phyloP scores from a whole-genome alignment of 2,113 vertebrate species.

The Burhinus oedicnemus region DNA sequence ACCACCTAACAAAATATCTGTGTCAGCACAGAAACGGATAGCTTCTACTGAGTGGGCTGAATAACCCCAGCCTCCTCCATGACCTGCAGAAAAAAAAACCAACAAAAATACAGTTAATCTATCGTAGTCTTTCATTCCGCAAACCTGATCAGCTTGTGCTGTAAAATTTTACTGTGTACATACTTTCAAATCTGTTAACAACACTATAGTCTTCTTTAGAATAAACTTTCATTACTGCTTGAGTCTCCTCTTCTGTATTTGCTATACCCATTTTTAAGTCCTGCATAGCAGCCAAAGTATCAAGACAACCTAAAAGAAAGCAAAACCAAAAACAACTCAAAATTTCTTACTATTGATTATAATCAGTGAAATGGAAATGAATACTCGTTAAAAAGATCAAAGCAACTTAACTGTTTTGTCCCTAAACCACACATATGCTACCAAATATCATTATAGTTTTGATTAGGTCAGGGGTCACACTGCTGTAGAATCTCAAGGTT shows the following conservation, averaged over 20 bases:
- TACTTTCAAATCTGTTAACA: slow-evolving; percentile 99
- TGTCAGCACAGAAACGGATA: slow-evolving; percentile 95
- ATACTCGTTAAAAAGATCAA: background rate
- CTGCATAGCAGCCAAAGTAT: slow-evolving; percentile 97
- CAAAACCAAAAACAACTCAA: background rate
- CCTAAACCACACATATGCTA: background rate
- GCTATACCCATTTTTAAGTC: slow-evolving; percentile 97
- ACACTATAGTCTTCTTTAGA: slow-evolving; percentile 98
- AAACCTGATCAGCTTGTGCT: background rate
- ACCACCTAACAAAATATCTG: slow-evolving; percentile 94
- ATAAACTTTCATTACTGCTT: slow-evolving; percentile 98
- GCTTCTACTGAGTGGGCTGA: slow-evolving; percentile 98
- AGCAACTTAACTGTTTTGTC: background rate
- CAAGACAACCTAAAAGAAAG: slow-evolving; percentile 88
- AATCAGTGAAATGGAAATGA: background rate
- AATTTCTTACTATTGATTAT: background rate
- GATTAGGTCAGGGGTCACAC: background rate
- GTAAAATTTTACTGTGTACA: slow-evolving; percentile 29
- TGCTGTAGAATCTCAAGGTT: background rate
- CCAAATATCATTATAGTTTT: background rate
- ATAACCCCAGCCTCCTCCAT: slow-evolving; percentile 99
- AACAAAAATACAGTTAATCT: background rate
- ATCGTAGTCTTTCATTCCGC: background rate
- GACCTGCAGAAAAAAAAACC: slow-evolving; percentile 78
- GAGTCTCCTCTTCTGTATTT: slow-evolving; percentile 95